Base-by-base conservation (phyloP, 1,140 invertebrate genomes). In the Drosophila yakuba region DNA sequence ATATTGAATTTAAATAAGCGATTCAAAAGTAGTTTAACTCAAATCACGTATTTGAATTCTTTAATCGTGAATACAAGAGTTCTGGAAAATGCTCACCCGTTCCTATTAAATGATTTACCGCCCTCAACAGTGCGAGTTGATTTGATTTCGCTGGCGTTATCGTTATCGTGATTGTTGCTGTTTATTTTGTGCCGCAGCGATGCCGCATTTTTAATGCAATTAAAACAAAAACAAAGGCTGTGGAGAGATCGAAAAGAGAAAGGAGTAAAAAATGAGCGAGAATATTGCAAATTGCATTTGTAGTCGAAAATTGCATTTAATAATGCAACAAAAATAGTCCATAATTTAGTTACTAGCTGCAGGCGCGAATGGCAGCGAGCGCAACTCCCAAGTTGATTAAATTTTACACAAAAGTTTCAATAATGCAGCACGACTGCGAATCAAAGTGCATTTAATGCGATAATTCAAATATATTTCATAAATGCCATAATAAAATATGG, bases 191-290 rank as follows among this genome's bases (percentile, higher is more conserved):
- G 38, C 56, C 8, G 38, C 45, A 45, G 43, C 47, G 32, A 38
- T 61, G 69, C 52, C 75, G 48, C 43, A 75, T 79, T 79, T 84
- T 75, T 66, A 84, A 82, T 83, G 63, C 75, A 82, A 82, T 82
- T 82, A 79, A 45, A 81, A 73, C 39, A 58, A 45, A 48, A 82
- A 63, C 38, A 56, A 74, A 57, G 47, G 41, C 44, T 6, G 44
- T 17, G 38, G 7, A 15, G 44, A 39, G 38, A 32, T 32, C 32
- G 32, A 32, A 3, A 8, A 2, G 32, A 32, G 6, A 6, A 7
- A 7, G 7, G 5, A 28, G 11, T 12, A 64, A 57, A 66, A 59
- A 23, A 39, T 20, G 20, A 20, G 20, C 10, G 2, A 17, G 14
- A 35, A 23, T 32, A 50, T 66, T 2, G 25, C n/a, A 64, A 36